Evolutionary conservation across 2,888 invertebrate genomes (phyloP).

Genomic region (Ctena decussata): DNA sequence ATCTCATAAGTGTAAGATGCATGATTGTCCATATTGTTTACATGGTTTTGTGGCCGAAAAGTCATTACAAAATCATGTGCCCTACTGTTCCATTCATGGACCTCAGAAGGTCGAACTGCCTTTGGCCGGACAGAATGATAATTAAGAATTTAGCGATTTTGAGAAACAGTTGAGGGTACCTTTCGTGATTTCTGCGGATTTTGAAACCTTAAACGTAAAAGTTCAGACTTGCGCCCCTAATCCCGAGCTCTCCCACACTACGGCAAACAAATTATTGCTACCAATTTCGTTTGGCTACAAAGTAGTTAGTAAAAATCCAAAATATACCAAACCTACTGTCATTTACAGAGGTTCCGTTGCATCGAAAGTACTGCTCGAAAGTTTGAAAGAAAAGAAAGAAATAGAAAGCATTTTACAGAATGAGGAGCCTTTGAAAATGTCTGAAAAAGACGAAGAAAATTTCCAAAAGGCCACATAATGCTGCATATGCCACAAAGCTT

Average conservation of each 20-base stretch:
- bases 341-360: conserved; percentile 40
- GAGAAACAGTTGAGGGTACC: conserved; percentile 45
- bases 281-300: conserved; percentile 46
- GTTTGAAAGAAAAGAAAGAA: conserved; percentile 36
- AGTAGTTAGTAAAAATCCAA: conserved; percentile 33
- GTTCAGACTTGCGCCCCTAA: conserved; percentile 15
- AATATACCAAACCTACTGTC: conserved; percentile 45
- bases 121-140: conserved; percentile 36
- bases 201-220: conserved; percentile 45
- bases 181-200: conserved; percentile 52
- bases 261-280: conserved; percentile 18
- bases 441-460: conserved; percentile 6
- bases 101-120: conserved; percentile 53
- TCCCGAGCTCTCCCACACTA: neutral
- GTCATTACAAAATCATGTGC: conserved; percentile 24
- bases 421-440: conserved; percentile 38
- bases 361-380: conserved; percentile 28
- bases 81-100: conserved; percentile 40
- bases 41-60: conserved; percentile 37
- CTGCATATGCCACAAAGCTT: conserved; percentile 35
- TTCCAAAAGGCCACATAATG: conserved; percentile 29
- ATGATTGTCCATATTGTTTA: conserved; percentile 52
- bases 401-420: conserved; percentile 27
- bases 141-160: conserved; percentile 46
- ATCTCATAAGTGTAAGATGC: neutral